These are phyloP conservation scores for Piliocolobus tephrosceles DNA, from an alignment of 2,113 vertebrate genomes.

Conservation along the genomic window DNA sequence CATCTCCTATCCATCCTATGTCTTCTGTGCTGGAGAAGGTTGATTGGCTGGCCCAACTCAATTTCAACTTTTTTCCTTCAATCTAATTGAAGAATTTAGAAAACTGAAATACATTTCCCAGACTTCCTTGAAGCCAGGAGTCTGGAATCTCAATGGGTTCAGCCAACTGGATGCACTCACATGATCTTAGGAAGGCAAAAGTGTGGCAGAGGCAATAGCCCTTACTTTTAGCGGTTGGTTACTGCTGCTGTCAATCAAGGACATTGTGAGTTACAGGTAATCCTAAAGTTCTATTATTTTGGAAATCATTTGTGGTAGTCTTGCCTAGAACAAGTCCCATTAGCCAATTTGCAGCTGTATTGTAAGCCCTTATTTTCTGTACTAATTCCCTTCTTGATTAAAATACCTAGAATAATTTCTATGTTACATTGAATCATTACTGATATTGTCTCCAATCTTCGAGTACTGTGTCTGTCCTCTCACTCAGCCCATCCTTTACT, in stretches of 20 bases:
- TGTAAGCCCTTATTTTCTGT: background rate
- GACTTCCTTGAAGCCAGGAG: background rate
- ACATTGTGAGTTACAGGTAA: no score
- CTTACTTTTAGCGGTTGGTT: background rate
- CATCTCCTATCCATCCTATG: background rate
- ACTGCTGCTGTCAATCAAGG: no score
- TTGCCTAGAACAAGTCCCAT: background rate
- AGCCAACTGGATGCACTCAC: background rate
- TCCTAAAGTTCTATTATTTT: background rate
- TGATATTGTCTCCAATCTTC: background rate
- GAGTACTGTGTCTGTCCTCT: no score
- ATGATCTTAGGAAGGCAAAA: background rate
- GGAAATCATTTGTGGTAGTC: background rate
- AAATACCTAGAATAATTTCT: background rate
- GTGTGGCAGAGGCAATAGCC: background rate
- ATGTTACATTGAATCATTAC: background rate
- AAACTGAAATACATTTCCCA: background rate
- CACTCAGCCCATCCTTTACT: no score
- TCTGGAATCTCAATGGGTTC: background rate
- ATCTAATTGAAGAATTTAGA: background rate
- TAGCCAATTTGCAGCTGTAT: background rate
- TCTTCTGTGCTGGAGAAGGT: no score
- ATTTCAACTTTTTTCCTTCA: background rate
- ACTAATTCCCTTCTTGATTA: background rate
- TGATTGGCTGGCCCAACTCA: background rate